A percentile compares a stretch with the other conserved stretches of the same genome.
These are phyloP conservation scores for Muscicapa striata DNA, from an alignment of 2,797 vertebrate genomes.

Conservation along the genomic window DNA sequence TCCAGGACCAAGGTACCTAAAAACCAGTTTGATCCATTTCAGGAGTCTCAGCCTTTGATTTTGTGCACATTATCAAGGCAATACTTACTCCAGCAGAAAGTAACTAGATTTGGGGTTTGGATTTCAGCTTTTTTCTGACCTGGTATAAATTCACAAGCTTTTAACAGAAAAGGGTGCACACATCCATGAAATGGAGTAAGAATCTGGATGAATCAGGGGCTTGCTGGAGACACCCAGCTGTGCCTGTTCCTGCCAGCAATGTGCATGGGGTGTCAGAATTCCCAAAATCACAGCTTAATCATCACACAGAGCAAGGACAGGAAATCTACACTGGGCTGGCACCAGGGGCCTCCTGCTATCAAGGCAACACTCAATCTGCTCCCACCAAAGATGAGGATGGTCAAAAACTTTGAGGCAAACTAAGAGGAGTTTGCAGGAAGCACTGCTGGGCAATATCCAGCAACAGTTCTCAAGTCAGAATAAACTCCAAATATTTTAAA, in stretches of 20 bases:
- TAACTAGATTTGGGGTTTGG: background rate
- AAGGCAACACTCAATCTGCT: background rate
- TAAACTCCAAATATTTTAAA: background rate
- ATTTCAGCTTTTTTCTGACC: background rate
- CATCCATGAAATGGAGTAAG: accelerated
- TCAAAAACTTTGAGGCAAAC: background rate
- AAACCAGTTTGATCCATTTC: background rate
- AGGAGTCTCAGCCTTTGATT: background rate
- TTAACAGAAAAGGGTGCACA: background rate
- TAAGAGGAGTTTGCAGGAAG: background rate
- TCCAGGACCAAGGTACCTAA: background rate
- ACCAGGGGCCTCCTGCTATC: background rate
- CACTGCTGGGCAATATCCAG: background rate
- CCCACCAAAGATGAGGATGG: accelerated
- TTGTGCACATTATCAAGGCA: background rate
- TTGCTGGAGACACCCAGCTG: background rate
- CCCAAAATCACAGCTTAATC: background rate
- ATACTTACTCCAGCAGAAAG: background rate
- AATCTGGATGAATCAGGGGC: background rate
- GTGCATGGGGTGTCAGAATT: background rate
- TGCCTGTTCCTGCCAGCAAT: too few species aligned
- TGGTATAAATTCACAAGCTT: background rate
- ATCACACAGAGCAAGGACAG: background rate
- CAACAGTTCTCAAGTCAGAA: background rate
- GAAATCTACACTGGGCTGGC: accelerated